phyloP scores from a whole-genome alignment of 1,140 invertebrate genomes.

The Ericerus pela region DNA sequence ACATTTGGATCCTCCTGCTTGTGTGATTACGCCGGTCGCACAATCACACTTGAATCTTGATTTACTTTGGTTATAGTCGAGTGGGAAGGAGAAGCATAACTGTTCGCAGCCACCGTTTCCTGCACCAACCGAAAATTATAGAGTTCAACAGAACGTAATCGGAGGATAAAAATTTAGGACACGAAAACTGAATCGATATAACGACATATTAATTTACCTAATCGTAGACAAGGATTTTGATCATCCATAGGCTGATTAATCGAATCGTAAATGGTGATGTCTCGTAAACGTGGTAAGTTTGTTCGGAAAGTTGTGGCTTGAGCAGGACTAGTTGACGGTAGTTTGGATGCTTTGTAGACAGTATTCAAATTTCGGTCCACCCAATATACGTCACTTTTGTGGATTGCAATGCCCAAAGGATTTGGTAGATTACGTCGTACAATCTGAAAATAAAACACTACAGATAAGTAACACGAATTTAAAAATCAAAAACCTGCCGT shows the following conservation, averaged over 20 bases:
- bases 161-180: neutral
- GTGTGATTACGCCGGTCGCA: slow-evolving; percentile 57
- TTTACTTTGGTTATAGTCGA: slow-evolving; percentile 32
- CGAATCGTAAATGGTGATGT: slow-evolving; percentile 79
- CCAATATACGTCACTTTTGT: slow-evolving; percentile 79
- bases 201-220: slow-evolving; percentile 24
- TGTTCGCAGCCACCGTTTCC: slow-evolving; percentile 79
- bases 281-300: slow-evolving; percentile 65
- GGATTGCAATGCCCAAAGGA: slow-evolving; percentile 83
- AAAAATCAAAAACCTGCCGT: too few species aligned
- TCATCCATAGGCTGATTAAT: slow-evolving; percentile 69
- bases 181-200: neutral
- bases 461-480: neutral
- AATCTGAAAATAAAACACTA: slow-evolving; percentile 35
- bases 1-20: slow-evolving; percentile 50
- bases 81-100: slow-evolving; percentile 83
- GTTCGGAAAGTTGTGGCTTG: slow-evolving; percentile 52
- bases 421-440: slow-evolving; percentile 82
- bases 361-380: slow-evolving; percentile 83
- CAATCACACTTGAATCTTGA: slow-evolving; percentile 71
- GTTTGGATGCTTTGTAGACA: slow-evolving; percentile 71
- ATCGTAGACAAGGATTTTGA: slow-evolving; percentile 56
- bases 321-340: slow-evolving; percentile 39
- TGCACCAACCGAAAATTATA: neutral
- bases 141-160: neutral